Percentiles rank a stretch among this genome's conserved stretches.
Evolutionary conservation across 2,797 vertebrate species (phyloP).

Genomic region (Channallabes apus): DNA sequence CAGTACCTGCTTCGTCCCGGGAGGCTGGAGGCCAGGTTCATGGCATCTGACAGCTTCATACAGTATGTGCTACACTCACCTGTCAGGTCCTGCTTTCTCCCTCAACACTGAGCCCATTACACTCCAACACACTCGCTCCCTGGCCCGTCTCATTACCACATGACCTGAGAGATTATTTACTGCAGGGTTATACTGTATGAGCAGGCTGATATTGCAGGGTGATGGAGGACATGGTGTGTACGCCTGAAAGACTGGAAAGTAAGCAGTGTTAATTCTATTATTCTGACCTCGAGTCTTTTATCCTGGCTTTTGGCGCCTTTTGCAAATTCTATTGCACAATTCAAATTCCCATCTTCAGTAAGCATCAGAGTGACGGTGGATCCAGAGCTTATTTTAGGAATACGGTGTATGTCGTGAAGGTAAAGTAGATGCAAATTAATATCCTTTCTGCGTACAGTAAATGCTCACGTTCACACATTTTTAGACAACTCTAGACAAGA

Average conservation of each 20-base stretch:
- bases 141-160: neutral
- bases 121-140: neutral
- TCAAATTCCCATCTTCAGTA: neutral
- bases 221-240: neutral
- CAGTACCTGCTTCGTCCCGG: neutral
- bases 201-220: neutral
- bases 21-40: neutral
- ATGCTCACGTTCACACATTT: neutral
- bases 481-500: neutral
- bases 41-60: slow-evolving; percentile 21
- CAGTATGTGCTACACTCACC: neutral
- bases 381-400: neutral
- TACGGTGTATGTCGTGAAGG: neutral
- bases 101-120: neutral
- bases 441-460: neutral
- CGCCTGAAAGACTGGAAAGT: neutral
- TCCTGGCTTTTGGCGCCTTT: neutral
- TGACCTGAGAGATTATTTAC: neutral
- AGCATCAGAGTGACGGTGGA: neutral
- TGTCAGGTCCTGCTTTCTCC: slow-evolving; percentile 7
- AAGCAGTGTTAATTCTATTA: neutral
- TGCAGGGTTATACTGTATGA: slow-evolving; percentile 5
- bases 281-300: no score
- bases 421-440: neutral
- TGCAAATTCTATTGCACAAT: neutral